Evolutionary conservation across 2,888 invertebrate genomes (phyloP).

Genomic region (Escarpia spicata): DNA sequence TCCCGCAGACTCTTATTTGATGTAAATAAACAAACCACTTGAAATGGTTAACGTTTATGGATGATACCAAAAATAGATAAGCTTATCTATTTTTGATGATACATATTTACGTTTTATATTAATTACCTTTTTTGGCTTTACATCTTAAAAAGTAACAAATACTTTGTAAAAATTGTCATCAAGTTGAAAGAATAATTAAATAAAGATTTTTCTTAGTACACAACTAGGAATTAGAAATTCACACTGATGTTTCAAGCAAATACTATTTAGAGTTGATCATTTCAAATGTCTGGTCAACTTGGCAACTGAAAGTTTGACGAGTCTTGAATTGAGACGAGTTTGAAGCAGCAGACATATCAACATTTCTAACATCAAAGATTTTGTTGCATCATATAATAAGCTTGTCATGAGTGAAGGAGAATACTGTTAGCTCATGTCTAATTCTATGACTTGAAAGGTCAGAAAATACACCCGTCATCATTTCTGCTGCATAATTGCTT

Average conservation of each 20-base stretch:
- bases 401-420: background rate
- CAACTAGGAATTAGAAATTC: background rate
- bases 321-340: background rate
- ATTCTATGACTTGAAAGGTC: background rate
- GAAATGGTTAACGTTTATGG: background rate
- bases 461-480: background rate
- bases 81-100: no score
- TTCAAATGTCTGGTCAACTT: background rate
- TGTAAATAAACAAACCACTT: background rate
- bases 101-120: background rate
- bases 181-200: no score
- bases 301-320: background rate
- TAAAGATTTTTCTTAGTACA: no score
- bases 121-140: no score
- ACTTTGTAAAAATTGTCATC: no score
- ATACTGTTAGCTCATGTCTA: background rate
- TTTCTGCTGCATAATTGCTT: background rate
- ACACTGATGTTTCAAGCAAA: background rate
- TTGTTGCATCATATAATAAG: background rate
- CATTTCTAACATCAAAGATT: background rate
- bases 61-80: no score
- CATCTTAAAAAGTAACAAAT: no score
- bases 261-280: background rate
- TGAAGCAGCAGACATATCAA: background rate
- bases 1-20: background rate